Evolutionary conservation across 2,797 vertebrate genomes (phyloP).

Genomic region (Emys orbicularis): DNA sequence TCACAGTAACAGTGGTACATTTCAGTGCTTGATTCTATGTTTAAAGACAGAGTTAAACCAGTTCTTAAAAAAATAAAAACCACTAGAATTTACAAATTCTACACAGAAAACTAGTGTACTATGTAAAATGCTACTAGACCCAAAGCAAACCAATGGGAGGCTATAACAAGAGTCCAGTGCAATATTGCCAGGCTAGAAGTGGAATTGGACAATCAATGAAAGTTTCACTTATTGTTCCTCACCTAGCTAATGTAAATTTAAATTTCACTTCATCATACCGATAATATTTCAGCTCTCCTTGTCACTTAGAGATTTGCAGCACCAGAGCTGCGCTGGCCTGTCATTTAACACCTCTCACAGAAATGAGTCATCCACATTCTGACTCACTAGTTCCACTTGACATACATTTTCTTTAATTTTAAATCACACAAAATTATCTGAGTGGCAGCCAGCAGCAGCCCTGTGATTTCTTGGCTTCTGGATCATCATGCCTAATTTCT

Average conservation of each 20-base stretch:
- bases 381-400: slow-evolving; percentile 71
- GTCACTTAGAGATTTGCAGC: slow-evolving; percentile 47
- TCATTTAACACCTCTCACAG: slow-evolving; percentile 57
- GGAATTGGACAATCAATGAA: not conserved
- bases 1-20: not conserved
- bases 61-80: not conserved
- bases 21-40: not conserved
- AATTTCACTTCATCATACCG: slow-evolving; percentile 31
- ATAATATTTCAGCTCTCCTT: slow-evolving; percentile 42
- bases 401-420: slow-evolving; percentile 52
- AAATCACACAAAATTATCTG: slow-evolving; percentile 64
- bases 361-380: slow-evolving; percentile 72
- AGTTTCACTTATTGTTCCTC: not conserved
- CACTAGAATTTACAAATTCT: not conserved
- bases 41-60: not conserved
- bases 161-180: not conserved
- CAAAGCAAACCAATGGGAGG: not conserved
- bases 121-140: not conserved
- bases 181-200: not conserved
- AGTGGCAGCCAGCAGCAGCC: slow-evolving; percentile 62
- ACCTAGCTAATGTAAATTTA: not conserved
- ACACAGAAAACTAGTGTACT: not conserved
- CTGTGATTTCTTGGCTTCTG: slow-evolving; percentile 69
- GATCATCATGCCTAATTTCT: slow-evolving; percentile 54
- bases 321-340: not conserved